phyloP scores from a whole-genome alignment of 1,140 invertebrate genomes.

The Eriocheir sinensis region DNA sequence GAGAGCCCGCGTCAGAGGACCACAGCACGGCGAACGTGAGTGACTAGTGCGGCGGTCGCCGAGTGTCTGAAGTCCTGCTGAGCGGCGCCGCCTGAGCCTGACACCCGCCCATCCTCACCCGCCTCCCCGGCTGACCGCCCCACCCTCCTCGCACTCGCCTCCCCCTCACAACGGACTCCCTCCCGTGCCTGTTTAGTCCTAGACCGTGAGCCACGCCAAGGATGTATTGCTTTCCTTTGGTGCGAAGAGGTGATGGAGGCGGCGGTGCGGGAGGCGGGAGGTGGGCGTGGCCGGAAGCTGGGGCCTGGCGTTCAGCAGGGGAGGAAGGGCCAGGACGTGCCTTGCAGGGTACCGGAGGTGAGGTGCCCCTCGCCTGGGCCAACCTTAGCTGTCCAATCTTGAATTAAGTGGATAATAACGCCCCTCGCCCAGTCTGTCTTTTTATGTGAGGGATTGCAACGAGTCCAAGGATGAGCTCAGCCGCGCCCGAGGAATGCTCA shows the following conservation, averaged over 20 bases:
- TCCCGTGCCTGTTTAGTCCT: not conserved
- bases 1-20: constrained; percentile 12
- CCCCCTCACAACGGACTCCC: not conserved
- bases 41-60: constrained; percentile 55
- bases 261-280: not conserved
- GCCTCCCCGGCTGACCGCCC: constrained; percentile 72
- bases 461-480: not conserved
- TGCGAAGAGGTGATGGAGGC: not conserved
- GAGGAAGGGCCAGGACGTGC: constrained; percentile 64
- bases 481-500: not conserved
- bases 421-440: not conserved
- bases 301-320: constrained; percentile 59
- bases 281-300: not conserved
- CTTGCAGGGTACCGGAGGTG: constrained; percentile 59
- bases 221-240: not conserved
- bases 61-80: constrained; percentile 55
- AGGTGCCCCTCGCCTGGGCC: not conserved
- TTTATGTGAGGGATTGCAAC: not conserved
- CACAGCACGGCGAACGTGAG: constrained; percentile 7
- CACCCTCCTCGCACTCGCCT: not conserved
- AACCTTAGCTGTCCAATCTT: constrained; percentile 4
- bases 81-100: constrained; percentile 10
- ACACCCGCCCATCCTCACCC: constrained; percentile 35
- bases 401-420: not conserved
- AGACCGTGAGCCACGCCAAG: not conserved